Evolutionary conservation across 2,888 invertebrate species (phyloP), one percentile per base, ranked within the genome.

Genomic region (Dioctria rufipes): DNA sequence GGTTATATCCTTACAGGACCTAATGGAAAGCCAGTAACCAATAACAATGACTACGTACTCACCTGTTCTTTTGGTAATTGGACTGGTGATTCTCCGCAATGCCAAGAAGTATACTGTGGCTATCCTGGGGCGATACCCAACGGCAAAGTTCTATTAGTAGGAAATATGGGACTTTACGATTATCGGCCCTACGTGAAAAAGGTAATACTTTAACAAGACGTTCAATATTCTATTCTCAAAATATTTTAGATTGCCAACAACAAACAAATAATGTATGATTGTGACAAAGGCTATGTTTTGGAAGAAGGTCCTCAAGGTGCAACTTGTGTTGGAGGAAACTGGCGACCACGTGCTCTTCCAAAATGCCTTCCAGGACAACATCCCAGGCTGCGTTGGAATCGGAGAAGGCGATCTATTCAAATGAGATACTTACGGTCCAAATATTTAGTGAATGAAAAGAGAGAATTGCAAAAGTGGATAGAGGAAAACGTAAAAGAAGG

Each of bases 241-340:
- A 40, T 80, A 54, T 67, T 82, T 69, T 84, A 90, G 92, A 92
- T 94, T 40, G 93, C 94, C 2, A 97, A 97, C 87, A 97, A 97
- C 87, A 96, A 97, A 85, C 97, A 97, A 89, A 97, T 98, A 80
- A 96, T 96, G 94, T 98, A 97, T 88, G 97, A 98, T 86, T 98
- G 98, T 86, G 95, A 97, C 84, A 95, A 95, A 86, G 97, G 97
- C 0, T 98, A 95, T 86, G 95, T 96, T 0, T 88, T 98, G 42
- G 93, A 94, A 40, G 94, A 94, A 84, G 98, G 98, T 2, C 95
- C 96, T 0, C 95, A 96, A 0, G 97, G 97, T 2, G 98, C 98
- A 0, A 98, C 98, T 0, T 98, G 98, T 85, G 93, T 98, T 42
- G 96, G 97, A 5, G 98, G 98, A 0, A 93, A 93, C 82, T 98